Conservation (phyloP, 2,888 invertebrate genomes). For the Xestia sexstrigata region DNA sequence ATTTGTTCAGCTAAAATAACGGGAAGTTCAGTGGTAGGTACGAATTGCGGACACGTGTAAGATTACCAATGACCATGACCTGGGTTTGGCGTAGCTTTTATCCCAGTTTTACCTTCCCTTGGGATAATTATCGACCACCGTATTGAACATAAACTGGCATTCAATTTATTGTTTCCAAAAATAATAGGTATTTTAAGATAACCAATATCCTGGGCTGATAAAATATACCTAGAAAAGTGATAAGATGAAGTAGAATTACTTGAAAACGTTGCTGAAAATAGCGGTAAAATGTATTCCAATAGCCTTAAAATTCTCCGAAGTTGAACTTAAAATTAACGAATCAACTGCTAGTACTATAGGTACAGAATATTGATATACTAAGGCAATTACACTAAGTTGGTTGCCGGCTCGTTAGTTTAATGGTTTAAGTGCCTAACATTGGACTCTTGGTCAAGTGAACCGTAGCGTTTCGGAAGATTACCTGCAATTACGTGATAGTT, state of each 20-base stretch:
- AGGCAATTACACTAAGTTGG: constrained; percentile 59
- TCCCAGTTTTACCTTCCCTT: not conserved
- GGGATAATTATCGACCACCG: not conserved
- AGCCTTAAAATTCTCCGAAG: constrained; percentile 3
- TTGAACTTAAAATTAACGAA: constrained; percentile 37
- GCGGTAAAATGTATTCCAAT: not conserved
- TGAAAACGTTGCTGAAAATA: constrained; percentile 7
- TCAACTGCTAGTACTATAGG: constrained; percentile 21
- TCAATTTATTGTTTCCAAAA: not conserved
- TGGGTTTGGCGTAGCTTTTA: not conserved
- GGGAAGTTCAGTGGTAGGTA: not conserved
- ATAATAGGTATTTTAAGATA: not conserved
- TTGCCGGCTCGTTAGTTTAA: constrained; percentile 57
- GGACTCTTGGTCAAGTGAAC: constrained; percentile 41
- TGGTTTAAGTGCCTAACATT: constrained; percentile 54
- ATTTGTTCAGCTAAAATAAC: not conserved
- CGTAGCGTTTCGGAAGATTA: constrained; percentile 46
- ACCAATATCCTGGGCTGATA: not conserved
- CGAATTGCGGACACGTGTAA: not conserved
- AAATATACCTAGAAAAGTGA: not conserved
- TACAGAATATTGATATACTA: constrained; percentile 49
- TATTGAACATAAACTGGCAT: not conserved
- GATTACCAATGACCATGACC: not conserved
- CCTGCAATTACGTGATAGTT: constrained; percentile 44
- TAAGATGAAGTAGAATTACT: not conserved